These are phyloP conservation scores for Sebastes cheni DNA, from an alignment of 2,797 vertebrate species.

Conservation along the genomic window DNA sequence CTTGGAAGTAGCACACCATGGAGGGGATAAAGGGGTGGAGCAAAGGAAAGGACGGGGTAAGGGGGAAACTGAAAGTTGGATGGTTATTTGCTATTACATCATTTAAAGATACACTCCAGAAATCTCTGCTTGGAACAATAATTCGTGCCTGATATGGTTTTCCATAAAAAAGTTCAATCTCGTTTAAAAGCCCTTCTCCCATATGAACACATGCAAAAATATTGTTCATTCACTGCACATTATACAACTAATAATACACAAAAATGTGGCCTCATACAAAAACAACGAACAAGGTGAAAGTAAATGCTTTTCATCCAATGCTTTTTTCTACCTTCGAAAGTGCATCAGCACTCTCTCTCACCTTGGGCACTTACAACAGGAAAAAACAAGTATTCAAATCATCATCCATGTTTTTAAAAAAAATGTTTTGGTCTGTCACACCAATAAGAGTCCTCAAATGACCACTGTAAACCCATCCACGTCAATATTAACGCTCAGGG, in stretches of 20 bases:
- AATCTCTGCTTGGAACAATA: neutral
- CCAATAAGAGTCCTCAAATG: neutral
- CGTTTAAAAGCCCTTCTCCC: neutral
- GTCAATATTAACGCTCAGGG: too few species aligned
- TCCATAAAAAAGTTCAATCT: neutral
- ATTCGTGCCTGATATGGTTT: neutral
- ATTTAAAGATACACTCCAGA: neutral
- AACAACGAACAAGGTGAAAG: neutral
- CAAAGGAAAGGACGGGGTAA: neutral
- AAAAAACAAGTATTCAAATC: neutral
- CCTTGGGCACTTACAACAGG: neutral
- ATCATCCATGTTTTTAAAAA: neutral
- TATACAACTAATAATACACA: neutral
- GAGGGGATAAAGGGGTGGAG: neutral
- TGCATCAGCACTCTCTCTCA: neutral
- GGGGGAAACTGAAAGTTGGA: neutral
- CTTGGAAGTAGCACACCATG: neutral
- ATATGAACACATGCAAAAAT: neutral
- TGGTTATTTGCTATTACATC: neutral
- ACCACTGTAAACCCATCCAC: neutral
- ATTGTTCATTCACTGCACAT: neutral
- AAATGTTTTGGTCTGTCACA: neutral
- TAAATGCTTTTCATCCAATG: neutral
- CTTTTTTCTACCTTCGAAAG: neutral
- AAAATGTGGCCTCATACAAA: neutral